Evolutionary conservation across 1,140 invertebrate genomes (phyloP), one percentile per base, ranked within the genome.

Genomic region (Scaptodrosophila lebanonensis): DNA sequence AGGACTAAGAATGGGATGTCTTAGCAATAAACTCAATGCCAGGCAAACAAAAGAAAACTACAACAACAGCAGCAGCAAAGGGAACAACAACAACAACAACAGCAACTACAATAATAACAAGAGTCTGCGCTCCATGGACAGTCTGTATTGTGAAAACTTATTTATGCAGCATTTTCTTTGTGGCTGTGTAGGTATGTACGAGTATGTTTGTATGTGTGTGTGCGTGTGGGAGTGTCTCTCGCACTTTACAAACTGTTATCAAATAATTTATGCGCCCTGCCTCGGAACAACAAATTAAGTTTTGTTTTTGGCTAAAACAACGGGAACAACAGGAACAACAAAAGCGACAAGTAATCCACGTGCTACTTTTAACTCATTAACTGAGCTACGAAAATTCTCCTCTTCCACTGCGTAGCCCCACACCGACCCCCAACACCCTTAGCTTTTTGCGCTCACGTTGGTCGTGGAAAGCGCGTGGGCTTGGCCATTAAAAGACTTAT

Each of bases 221-320:
- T n/a, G n/a, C n/a, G n/a, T n/a, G n/a, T n/a, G n/a, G n/a, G n/a
- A n/a, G n/a, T 38, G 33, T 47, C 44, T 27, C 25, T 11, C 12
- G 16, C 27, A 40, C 17, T 45, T 44, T 42, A 53, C 33, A 70
- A 66, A 70, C 66, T 82, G 76, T 82, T 82, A 82, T 82, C 75
- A 82, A 75, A 83, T 75, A 82, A 82, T 82, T 82, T 82, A 82
- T 82, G 73, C 76, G 69, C 66, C 76, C 83, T 68, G 75, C 75
- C 75, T 69, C 8, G 75, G 70, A 75, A 69, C 76, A 79, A 79
- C 75, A 79, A 79, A 79, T 82, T 82, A 82, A 79, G 75, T 82
- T 77, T 82, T 69, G 68, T 69, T 66, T 43, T 48, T 33, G 27
- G 11, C 50, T 43, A 25, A 47, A 32, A 29, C 51, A 45, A 32